Evolutionary conservation across 2,797 vertebrate genomes (phyloP), one percentile per base, ranked within the genome.

Genomic region (Ispidina lecontei): DNA sequence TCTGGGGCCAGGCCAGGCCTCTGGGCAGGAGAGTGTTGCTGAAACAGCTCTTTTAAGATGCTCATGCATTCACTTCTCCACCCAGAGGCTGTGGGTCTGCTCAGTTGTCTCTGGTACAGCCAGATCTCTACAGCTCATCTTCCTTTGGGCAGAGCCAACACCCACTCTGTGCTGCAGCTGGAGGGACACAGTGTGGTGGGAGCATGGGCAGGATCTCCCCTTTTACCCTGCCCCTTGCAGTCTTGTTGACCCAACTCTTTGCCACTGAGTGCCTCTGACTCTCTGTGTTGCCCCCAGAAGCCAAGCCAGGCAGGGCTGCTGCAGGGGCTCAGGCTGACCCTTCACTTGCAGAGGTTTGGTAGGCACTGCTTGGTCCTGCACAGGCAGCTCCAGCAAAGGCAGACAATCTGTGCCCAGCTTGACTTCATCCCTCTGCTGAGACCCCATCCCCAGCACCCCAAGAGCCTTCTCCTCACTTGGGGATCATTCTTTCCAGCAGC

Each of bases 101-200:
- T 84, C 9, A 0, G 33, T 69, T 68, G 1, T 21, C 28, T 56
- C 31, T 64, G 54, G 35, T 55, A 14, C 72, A 77, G 23, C 19
- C 51, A 37, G 13, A 31, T 14, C 33, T 8, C 0, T 1, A 9
- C 39, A 14, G 28, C 20, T 55, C 31, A 8, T 25, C 69, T 76
- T 70, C 60, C 46, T 84, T 44, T 6, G 1, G 43, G 25, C 0
- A 1, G 11, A 74, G 33, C 39, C 44, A 9, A 29, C 16, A 33
- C 10, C 37, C 9, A 10, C 1, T 1, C 14, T 0, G 0, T 31
- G 29, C 31, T 78, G n/a, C 59, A 35, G 0, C 15, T 51, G 52
- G 20, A 20, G 14, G 33, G 37, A 33, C 51, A 41, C 18, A 59
- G 39, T 0, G 2, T 41, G 60, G 25, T 54, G 55, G 25, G n/a